Evolutionary conservation across 92 coral and sea anemone species (phyloP), one percentile per base, ranked within the genome.

Genomic region (Zoanthus sociatus): DNA sequence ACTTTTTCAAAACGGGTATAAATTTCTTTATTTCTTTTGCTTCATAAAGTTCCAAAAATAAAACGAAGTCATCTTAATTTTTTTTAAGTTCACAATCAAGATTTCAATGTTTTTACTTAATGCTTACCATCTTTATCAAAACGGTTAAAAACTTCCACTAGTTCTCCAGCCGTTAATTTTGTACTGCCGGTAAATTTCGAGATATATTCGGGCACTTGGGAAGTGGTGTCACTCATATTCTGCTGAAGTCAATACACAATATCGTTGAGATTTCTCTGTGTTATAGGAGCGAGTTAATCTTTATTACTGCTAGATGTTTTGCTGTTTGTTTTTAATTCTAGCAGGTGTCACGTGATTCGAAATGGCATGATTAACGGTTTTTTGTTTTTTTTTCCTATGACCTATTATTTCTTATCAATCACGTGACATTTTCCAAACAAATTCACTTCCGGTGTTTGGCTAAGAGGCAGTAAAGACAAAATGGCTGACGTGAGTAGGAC

Each of bases 71-170:
- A 63, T 61, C 8, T n/a, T 0, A 61, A 63, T 4, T 1, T 17
- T 58, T 63, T n/a, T n/a, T 7, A 1, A 63, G 20, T 5, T 17
- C 31, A 63, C 6, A 16, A 32, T 63, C n/a, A 63, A 17, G 17
- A 18, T 18, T 20, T 4, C 21, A 17, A 6, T 9, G n/a, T 60
- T 13, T 67, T 7, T 20, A 67, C 9, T 6, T n/a, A 18, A 67
- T 37, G 76, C 85, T 18, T 81, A 81, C 85, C 85, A 10, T 81
- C 85, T 21, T 21, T 67, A 48, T 81, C 85, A 50, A 81, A 81
- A 42, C 75, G 75, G 74, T 81, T 81, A 18, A 81, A 81, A 20
- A 81, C 75, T 17, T 81, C 85, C 21, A 81, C 85, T 10, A 81
- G 21, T 30, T 81, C 85, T 4, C 85, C 85, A n/a, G 85, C 85